A percentile compares a stretch with the other conserved stretches of the same genome.
Conservation (phyloP, 2,797 vertebrate genomes). For the Danio choprae region DNA sequence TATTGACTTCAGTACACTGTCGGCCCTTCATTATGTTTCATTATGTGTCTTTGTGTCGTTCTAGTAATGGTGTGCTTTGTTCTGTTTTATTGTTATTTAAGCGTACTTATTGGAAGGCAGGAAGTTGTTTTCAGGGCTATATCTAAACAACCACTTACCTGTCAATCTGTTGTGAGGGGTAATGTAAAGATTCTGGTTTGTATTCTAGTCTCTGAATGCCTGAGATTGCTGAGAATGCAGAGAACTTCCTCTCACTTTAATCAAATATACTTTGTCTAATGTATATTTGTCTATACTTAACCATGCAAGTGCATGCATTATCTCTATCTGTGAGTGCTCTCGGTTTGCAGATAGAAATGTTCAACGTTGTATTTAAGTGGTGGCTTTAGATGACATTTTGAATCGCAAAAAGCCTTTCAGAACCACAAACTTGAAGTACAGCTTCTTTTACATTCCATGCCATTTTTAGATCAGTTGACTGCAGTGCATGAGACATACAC, state of each 20-base stretch:
- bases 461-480: slow-evolving; percentile 38
- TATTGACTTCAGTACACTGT: background rate
- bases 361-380: slow-evolving; percentile 43
- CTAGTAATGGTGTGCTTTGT: slow-evolving; percentile 75
- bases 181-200: slow-evolving; percentile 70
- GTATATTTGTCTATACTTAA: slow-evolving; percentile 74
- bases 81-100: slow-evolving; percentile 74
- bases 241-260: slow-evolving; percentile 63
- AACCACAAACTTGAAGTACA: slow-evolving; percentile 40
- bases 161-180: slow-evolving; percentile 78
- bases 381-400: slow-evolving; percentile 46
- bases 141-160: slow-evolving; percentile 73
- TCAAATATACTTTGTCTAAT: slow-evolving; percentile 73
- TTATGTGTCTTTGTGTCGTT: slow-evolving; percentile 56
- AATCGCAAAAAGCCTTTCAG: background rate
- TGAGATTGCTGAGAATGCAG: slow-evolving; percentile 70
- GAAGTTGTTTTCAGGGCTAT: slow-evolving; percentile 74
- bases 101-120: slow-evolving; percentile 53
- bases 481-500: slow-evolving; percentile 37
- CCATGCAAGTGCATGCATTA: slow-evolving; percentile 62
- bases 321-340: slow-evolving; percentile 60
- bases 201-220: slow-evolving; percentile 74
- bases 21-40: slow-evolving; percentile 12
- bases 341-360: slow-evolving; percentile 55
- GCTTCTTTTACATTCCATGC: slow-evolving; percentile 49